Evolutionary conservation across 2,888 invertebrate species (phyloP).

Genomic region (Bugulina stolonifera): DNA sequence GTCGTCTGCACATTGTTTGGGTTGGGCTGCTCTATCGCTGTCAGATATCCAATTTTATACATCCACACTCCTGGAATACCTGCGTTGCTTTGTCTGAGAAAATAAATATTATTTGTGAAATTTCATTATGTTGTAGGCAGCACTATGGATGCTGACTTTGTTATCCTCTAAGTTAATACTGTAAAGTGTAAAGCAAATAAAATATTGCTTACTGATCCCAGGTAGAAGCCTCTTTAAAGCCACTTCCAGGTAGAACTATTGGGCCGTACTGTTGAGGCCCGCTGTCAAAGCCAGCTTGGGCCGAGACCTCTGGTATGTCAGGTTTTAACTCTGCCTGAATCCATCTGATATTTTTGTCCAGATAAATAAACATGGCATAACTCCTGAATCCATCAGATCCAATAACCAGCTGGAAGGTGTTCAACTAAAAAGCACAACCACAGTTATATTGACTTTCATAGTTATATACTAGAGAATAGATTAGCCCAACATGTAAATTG

Average conservation of each 20-base stretch:
- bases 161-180: too few species aligned
- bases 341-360: constrained; percentile 85
- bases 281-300: constrained; percentile 84
- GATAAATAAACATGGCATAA: constrained; percentile 80
- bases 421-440: constrained; percentile 61
- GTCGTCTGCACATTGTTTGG: not conserved
- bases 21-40: constrained; percentile 40
- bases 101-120: too few species aligned
- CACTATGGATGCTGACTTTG: too few species aligned
- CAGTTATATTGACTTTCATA: not conserved
- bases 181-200: too few species aligned
- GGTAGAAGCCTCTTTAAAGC: constrained; percentile 78
- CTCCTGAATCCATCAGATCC: constrained; percentile 71
- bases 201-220: constrained; percentile 74
- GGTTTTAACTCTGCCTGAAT: constrained; percentile 69
- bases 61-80: constrained; percentile 79
- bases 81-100: constrained; percentile 81
- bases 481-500: too few species aligned
- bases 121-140: too few species aligned
- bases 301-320: constrained; percentile 79
- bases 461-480: not conserved
- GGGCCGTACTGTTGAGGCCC: constrained; percentile 60
- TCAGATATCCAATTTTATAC: constrained; percentile 70
- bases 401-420: constrained; percentile 78
- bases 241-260: constrained; percentile 72